These are phyloP conservation scores for Nannoperca obscura DNA, from an alignment of 2,797 vertebrate genomes.

Conservation along the genomic window DNA sequence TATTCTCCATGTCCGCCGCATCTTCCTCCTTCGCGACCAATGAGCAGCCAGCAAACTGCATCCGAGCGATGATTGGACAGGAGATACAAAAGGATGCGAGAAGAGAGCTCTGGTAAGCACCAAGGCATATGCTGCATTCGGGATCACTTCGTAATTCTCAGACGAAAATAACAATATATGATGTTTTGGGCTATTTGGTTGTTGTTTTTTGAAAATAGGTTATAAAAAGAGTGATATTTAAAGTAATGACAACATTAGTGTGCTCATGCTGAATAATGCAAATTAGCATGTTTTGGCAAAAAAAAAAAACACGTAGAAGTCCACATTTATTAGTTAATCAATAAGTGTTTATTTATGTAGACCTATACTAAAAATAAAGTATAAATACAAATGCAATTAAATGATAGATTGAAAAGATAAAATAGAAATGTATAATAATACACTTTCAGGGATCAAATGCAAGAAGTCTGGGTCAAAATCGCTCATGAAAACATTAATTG, in stretches of 20 bases:
- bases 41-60: conserved; percentile 30
- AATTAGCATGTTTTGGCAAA: background rate
- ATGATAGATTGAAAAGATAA: background rate
- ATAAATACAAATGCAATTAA: background rate
- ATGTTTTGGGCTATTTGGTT: background rate
- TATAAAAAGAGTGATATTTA: background rate
- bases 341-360: background rate
- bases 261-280: background rate
- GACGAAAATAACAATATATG: background rate
- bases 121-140: conserved; percentile 38
- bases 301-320: background rate
- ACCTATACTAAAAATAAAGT: background rate
- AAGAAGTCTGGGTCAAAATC: background rate
- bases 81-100: conserved; percentile 77
- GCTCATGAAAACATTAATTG: background rate
- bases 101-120: conserved; percentile 44
- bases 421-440: background rate
- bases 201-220: background rate
- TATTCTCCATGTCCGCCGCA: conserved; percentile 63
- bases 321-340: background rate
- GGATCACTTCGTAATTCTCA: background rate
- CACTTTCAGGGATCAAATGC: background rate
- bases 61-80: conserved; percentile 72
- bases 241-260: background rate
- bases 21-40: conserved; percentile 79